A percentile compares a stretch with the other conserved stretches of the same genome.
Evolutionary conservation across 2,797 vertebrate genomes (phyloP).

Genomic region (Xenops minutus): DNA sequence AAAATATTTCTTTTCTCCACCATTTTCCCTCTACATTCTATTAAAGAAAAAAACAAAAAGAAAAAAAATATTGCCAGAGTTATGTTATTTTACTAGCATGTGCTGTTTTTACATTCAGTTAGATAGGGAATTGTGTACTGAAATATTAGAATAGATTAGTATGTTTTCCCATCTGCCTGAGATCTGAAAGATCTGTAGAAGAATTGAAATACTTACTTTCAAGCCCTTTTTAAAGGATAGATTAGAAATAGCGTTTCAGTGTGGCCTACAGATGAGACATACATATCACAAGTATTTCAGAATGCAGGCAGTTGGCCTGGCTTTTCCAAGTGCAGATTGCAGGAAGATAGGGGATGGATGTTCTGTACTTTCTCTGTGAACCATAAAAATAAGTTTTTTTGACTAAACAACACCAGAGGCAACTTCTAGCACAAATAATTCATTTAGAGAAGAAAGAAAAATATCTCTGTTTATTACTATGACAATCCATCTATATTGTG

Average conservation of each 20-base stretch:
- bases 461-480: constrained; percentile 22
- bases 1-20: neutral
- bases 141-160: neutral
- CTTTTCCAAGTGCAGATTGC: neutral
- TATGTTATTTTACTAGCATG: neutral
- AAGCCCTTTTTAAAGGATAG: neutral
- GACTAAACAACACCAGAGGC: constrained; percentile 7
- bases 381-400: neutral
- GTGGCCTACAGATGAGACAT: neutral
- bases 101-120: neutral
- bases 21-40: neutral
- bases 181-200: neutral
- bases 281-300: neutral
- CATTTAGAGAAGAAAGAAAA: neutral
- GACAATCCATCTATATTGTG: neutral
- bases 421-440: neutral
- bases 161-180: neutral
- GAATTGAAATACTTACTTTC: neutral
- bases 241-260: neutral
- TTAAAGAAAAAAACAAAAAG: neutral
- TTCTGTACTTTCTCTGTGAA: neutral
- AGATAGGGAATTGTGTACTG: neutral
- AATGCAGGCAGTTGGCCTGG: neutral
- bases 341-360: fast-evolving
- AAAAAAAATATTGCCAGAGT: neutral